Conservation (phyloP, 2,797 vertebrate genomes). For the Sibirionetta formosa region DNA sequence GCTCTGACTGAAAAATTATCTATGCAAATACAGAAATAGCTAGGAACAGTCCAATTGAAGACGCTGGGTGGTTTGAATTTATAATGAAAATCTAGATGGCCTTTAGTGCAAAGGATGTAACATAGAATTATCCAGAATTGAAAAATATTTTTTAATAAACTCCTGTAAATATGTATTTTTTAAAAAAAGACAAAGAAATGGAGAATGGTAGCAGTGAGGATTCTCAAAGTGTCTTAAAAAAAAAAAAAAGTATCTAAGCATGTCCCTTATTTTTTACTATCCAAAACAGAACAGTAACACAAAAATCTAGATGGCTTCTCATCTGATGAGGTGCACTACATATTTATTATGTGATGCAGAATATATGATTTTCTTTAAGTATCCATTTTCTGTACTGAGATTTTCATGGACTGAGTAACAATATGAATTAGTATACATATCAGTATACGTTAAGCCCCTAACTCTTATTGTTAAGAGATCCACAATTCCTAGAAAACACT, state of each 20-base stretch:
- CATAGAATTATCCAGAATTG: not conserved
- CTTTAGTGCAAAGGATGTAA: not conserved
- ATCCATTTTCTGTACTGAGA: not conserved
- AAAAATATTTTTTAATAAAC: slow-evolving; percentile 6
- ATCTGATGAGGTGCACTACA: not conserved
- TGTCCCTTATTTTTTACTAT: not conserved
- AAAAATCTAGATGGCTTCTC: not conserved
- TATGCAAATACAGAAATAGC: not conserved
- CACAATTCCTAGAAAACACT: slow-evolving; percentile 11
- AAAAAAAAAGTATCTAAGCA: not conserved
- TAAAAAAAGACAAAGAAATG: not conserved
- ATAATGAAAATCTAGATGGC: not conserved
- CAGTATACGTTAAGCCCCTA: not conserved
- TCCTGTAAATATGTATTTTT: not conserved
- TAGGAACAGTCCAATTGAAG: not conserved
- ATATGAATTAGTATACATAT: not conserved
- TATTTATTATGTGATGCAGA: not conserved
- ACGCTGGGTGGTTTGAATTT: not conserved
- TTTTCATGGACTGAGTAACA: not conserved
- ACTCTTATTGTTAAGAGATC: not conserved
- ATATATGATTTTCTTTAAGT: not conserved
- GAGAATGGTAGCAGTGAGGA: not conserved
- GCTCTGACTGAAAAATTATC: not conserved
- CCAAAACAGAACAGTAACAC: not conserved
- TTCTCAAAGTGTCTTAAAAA: not conserved